These are phyloP conservation scores for Excalfactoria chinensis DNA, from an alignment of 2,113 vertebrate genomes.

Conservation along the genomic window DNA sequence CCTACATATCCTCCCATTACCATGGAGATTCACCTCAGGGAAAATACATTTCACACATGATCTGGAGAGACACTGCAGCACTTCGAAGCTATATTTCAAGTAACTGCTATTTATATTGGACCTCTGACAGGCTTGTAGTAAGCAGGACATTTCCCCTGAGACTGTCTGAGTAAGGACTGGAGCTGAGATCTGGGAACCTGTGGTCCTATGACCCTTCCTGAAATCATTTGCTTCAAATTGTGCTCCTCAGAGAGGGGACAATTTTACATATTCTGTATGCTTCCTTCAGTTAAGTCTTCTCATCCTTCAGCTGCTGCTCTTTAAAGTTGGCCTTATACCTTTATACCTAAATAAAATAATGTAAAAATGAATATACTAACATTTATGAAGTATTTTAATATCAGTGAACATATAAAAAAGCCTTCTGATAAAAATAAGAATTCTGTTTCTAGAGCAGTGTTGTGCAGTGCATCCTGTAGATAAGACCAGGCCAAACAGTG, in stretches of 20 bases:
- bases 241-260: not conserved
- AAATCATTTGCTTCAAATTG: not conserved
- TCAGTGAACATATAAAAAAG: not conserved
- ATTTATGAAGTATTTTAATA: not conserved
- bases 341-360: not conserved
- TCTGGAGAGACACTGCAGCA: not conserved
- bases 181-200: not conserved
- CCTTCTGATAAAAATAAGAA: not conserved
- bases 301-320: not conserved
- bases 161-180: accelerated
- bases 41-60: not conserved
- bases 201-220: not conserved
- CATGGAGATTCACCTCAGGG: not conserved
- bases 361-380: not conserved
- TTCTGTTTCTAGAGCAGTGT: not conserved
- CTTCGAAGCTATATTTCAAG: not conserved
- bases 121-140: not conserved
- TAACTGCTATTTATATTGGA: not conserved
- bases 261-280: not conserved
- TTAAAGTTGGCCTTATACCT: not conserved
- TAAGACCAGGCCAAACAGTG: not conserved
- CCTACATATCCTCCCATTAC: not conserved
- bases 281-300: not conserved
- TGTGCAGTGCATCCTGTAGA: not conserved
- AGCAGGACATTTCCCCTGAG: not conserved